A percentile compares a stretch with the other conserved stretches of the same genome.
Conservation (phyloP, 2,113 vertebrate genomes). For the Chamaetylas fuelleborni region DNA sequence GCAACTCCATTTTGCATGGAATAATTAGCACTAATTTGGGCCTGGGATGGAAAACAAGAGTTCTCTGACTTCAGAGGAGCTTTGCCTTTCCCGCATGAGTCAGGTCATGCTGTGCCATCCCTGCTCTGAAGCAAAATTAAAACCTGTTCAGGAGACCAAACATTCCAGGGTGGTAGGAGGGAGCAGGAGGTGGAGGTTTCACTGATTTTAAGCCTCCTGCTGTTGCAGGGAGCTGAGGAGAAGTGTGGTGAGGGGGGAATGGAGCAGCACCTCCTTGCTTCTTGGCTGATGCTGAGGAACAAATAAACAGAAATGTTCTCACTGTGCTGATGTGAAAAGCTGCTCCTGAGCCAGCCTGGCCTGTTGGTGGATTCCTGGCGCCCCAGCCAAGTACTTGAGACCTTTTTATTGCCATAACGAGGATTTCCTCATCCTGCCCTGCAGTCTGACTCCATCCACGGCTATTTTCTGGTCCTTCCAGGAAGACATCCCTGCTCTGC, state of each 20-base stretch:
- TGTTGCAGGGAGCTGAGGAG: neutral
- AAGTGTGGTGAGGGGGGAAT: neutral
- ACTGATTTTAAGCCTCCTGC: neutral
- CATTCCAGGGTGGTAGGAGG: neutral
- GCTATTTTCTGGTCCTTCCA: constrained; percentile 41
- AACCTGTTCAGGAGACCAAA: neutral
- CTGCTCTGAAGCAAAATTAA: neutral
- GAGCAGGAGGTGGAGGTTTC: neutral
- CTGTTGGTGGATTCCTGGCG: neutral
- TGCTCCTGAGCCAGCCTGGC: neutral
- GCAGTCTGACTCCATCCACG: fast-evolving
- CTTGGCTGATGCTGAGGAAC: neutral
- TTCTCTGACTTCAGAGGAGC: neutral
- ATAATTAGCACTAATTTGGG: constrained; percentile 49
- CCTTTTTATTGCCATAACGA: constrained; percentile 4
- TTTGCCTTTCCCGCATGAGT: neutral
- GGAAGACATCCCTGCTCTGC: constrained; percentile 28
- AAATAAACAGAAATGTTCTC: constrained; percentile 29
- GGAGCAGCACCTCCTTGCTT: neutral
- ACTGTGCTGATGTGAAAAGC: neutral
- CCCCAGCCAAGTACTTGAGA: constrained; percentile 26
- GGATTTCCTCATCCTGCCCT: constrained; percentile 48
- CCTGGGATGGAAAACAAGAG: constrained; percentile 4
- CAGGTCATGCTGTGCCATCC: neutral
- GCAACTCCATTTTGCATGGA: constrained; percentile 6